Percentiles rank a stretch among this genome's conserved stretches.
Conservation (phyloP, 2,113 vertebrate genomes). For the Ageneiosus marmoratus region DNA sequence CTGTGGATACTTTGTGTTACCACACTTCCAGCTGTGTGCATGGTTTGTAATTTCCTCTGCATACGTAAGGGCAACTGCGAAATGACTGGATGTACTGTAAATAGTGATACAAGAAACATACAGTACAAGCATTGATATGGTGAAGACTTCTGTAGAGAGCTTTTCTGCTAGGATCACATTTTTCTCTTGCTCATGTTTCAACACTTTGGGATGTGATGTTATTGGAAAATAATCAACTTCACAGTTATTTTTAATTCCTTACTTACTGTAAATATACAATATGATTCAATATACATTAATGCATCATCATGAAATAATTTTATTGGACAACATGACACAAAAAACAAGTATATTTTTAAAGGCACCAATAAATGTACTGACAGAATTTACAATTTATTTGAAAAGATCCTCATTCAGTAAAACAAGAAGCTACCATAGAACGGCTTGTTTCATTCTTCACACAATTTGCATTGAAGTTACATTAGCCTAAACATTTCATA, state of each 20-base stretch:
- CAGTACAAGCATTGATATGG: not conserved
- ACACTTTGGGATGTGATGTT: not conserved
- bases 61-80: not conserved
- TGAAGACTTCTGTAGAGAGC: too few relatives aligned
- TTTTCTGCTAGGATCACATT: too few relatives aligned
- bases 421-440: not conserved
- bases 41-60: not conserved
- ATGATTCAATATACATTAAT: not conserved
- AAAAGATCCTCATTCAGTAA: not conserved
- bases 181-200: too few relatives aligned
- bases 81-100: not conserved
- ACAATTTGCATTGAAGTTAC: not conserved
- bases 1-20: not conserved
- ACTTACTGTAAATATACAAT: not conserved
- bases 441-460: not conserved
- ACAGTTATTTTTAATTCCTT: not conserved
- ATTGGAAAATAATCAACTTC: not conserved
- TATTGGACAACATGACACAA: not conserved
- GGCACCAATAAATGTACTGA: not conserved
- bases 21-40: not conserved
- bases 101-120: not conserved
- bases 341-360: not conserved
- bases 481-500: not conserved
- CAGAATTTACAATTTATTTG: not conserved
- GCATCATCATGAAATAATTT: not conserved